Percentiles rank a stretch among this genome's conserved stretches.
phyloP scores from a whole-genome alignment of 2,797 vertebrate genomes.

The Thalassophryne amazonica region DNA sequence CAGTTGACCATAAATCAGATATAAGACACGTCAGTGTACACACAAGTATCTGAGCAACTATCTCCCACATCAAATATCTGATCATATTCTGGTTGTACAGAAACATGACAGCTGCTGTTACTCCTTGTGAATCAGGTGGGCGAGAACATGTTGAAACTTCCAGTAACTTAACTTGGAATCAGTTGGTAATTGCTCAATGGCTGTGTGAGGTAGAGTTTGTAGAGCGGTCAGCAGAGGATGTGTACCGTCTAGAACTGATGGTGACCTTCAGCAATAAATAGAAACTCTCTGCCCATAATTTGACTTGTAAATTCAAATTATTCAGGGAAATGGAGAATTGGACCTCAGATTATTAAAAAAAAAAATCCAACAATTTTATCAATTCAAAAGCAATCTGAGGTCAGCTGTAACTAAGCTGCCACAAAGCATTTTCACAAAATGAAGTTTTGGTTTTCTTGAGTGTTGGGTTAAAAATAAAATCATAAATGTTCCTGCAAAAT shows the following conservation, averaged over 20 bases:
- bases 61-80: conserved; percentile 9
- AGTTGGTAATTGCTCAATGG: not conserved
- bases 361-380: not conserved
- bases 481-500: too few relatives aligned
- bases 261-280: not conserved
- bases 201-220: conserved; percentile 10
- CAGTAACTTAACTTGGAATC: conserved; percentile 8
- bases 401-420: not conserved
- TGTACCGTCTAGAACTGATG: not conserved
- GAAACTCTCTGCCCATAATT: not conserved
- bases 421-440: not conserved
- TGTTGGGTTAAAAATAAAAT: too few relatives aligned
- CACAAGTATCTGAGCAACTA: conserved; percentile 11
- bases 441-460: not conserved
- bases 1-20: conserved; percentile 16
- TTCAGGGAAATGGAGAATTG: not conserved
- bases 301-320: not conserved
- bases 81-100: conserved; percentile 27
- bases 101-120: conserved; percentile 25
- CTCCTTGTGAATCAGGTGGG: not conserved
- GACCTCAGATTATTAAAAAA: not conserved
- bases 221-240: not conserved
- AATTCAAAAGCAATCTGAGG: not conserved
- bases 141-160: conserved; percentile 10
- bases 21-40: conserved; percentile 22